Evolutionary conservation across 2,113 vertebrate genomes (phyloP).

Genomic region (Choloepus hoffmanni): DNA sequence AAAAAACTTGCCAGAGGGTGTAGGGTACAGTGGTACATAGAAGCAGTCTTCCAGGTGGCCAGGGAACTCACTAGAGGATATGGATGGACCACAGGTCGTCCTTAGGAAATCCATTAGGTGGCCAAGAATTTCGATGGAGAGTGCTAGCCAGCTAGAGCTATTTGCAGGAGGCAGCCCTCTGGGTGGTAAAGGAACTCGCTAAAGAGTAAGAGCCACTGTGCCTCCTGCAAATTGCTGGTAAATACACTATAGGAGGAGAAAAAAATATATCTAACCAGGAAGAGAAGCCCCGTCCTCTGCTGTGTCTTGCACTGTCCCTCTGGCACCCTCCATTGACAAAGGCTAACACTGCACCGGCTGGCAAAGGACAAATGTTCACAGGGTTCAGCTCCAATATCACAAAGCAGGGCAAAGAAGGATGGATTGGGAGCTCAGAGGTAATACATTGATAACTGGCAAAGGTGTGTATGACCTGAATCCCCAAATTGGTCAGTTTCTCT

Average conservation of each 20-base stretch:
- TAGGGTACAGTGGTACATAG: not conserved
- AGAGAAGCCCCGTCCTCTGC: not conserved
- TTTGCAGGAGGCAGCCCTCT: not conserved
- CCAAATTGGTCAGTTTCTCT: not conserved
- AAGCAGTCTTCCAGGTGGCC: no score
- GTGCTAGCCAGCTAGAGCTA: not conserved
- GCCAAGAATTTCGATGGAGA: not conserved
- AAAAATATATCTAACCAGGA: not conserved
- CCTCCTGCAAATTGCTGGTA: no score
- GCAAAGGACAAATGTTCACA: not conserved
- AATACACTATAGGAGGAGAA: not conserved
- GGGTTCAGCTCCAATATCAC: not conserved
- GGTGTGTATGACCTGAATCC: no score
- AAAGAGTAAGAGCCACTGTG: not conserved
- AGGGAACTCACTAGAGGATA: no score
- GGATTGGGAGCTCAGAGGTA: not conserved
- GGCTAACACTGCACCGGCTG: not conserved
- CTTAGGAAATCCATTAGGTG: no score
- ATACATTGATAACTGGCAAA: not conserved
- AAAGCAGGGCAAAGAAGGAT: not conserved
- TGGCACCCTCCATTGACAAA: rapidly evolving
- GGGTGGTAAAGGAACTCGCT: not conserved
- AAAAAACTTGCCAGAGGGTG: not conserved
- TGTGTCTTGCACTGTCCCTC: not conserved
- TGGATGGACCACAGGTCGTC: not conserved